Evolutionary conservation across 2,797 vertebrate species (phyloP).

Genomic region (Phyllotis vaccarum): DNA sequence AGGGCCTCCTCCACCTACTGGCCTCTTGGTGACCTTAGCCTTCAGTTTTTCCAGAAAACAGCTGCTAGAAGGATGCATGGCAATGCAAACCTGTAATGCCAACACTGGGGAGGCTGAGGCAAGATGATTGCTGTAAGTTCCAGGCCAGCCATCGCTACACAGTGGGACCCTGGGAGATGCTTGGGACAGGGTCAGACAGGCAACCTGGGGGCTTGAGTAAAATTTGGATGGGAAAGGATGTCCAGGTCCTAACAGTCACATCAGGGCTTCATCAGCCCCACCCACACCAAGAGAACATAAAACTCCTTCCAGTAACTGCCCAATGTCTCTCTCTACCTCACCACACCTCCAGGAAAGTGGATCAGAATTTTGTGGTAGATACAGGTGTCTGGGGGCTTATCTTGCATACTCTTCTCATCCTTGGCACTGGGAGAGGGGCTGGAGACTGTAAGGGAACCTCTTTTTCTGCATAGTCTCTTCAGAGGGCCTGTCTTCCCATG

Average conservation of each 20-base stretch:
- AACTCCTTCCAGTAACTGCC: too few relatives aligned
- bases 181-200: background rate
- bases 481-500: background rate
- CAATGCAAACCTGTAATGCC: background rate
- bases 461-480: background rate
- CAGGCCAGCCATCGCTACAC: background rate
- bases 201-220: background rate
- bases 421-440: background rate
- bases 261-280: background rate
- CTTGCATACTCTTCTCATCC: too few relatives aligned
- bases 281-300: accelerated
- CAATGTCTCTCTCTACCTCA: background rate
- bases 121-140: background rate
- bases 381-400: background rate
- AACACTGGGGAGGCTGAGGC: background rate
- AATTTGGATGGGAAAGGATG: background rate
- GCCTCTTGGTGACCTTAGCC: constrained; percentile 62
- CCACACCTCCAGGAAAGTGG: background rate
- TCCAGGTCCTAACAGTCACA: background rate
- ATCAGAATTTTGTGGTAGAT: background rate
- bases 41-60: constrained; percentile 54
- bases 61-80: background rate
- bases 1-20: background rate
- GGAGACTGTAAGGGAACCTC: background rate
- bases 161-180: background rate